These are phyloP conservation scores for Mycteria americana DNA, from an alignment of 2,797 vertebrate species.

Conservation along the genomic window DNA sequence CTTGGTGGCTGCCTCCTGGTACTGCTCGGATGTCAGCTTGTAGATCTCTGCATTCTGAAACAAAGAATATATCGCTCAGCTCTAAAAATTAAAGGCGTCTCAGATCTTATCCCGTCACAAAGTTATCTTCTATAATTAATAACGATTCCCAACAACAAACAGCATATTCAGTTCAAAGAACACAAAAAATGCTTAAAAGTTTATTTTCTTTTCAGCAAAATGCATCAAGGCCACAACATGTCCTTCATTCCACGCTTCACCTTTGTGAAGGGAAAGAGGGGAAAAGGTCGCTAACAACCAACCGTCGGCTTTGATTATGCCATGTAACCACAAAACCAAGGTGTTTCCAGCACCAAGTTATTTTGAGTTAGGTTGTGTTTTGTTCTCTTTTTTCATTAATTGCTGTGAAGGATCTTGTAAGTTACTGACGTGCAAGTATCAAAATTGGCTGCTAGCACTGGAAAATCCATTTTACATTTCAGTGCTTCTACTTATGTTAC, in stretches of 20 bases:
- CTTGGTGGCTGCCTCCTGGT: constrained; percentile 83
- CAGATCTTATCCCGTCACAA: background rate
- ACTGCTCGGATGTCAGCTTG: constrained; percentile 85
- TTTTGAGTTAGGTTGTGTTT: background rate
- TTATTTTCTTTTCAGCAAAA: background rate
- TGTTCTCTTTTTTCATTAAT: background rate
- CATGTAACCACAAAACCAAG: background rate
- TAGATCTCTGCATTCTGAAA: constrained; percentile 89
- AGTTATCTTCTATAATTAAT: constrained; percentile 9
- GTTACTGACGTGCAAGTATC: background rate
- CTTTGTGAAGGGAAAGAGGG: background rate
- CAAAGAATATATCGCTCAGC: constrained; percentile 43
- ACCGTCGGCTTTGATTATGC: background rate
- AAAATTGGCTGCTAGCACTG: constrained; percentile 34
- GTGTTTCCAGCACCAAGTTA: background rate
- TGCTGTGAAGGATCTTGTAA: constrained; percentile 4
- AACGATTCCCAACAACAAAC: background rate
- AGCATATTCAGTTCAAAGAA: constrained; percentile 3
- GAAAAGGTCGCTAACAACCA: background rate
- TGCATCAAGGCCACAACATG: background rate
- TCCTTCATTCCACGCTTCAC: background rate
- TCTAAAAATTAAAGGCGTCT: background rate
- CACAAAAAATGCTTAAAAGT: background rate
- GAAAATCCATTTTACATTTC: constrained; percentile 62
- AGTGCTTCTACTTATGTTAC: constrained; percentile 14